Conservation (phyloP, 2,797 vertebrate species). For the Coregonus sp. region DNA sequence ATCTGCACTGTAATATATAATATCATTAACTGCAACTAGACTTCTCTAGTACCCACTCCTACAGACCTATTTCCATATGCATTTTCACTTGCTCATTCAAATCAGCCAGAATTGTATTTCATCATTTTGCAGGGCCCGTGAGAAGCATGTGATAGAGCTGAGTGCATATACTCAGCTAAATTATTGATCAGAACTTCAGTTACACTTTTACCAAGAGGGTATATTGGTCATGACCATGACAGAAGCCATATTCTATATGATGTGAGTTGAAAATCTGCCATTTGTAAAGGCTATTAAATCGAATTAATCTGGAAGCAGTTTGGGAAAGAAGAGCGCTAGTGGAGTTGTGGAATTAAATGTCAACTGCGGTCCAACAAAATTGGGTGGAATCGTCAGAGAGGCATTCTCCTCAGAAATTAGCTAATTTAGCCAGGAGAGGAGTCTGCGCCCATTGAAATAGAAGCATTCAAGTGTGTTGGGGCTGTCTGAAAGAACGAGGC, state of each 20-base stretch:
- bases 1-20: slow-evolving; percentile 64
- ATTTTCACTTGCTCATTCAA: slow-evolving; percentile 44
- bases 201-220: slow-evolving; percentile 49
- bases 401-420: slow-evolving; percentile 56
- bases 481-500: slow-evolving; percentile 33
- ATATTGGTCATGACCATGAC: slow-evolving; percentile 35
- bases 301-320: slow-evolving; percentile 59
- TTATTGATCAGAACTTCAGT: slow-evolving; percentile 58
- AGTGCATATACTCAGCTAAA: slow-evolving; percentile 43
- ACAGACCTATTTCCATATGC: slow-evolving; percentile 39
- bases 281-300: slow-evolving; percentile 56
- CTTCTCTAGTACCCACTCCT: slow-evolving; percentile 25
- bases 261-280: slow-evolving; percentile 32
- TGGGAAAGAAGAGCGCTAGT: slow-evolving; percentile 36
- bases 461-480: slow-evolving; percentile 59
- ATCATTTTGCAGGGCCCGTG: slow-evolving; percentile 16
- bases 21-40: slow-evolving; percentile 69
- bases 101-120: slow-evolving; percentile 31
- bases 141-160: slow-evolving; percentile 49
- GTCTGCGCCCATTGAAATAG: slow-evolving; percentile 61
- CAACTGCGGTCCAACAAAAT: slow-evolving; percentile 64
- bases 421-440: slow-evolving; percentile 56
- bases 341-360: slow-evolving; percentile 71
- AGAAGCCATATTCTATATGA: slow-evolving; percentile 17
- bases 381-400: slow-evolving; percentile 63